Evolutionary conservation across 1,140 invertebrate genomes (phyloP), one percentile per base, ranked within the genome.

Genomic region (Temnothorax curvispinosus): DNA sequence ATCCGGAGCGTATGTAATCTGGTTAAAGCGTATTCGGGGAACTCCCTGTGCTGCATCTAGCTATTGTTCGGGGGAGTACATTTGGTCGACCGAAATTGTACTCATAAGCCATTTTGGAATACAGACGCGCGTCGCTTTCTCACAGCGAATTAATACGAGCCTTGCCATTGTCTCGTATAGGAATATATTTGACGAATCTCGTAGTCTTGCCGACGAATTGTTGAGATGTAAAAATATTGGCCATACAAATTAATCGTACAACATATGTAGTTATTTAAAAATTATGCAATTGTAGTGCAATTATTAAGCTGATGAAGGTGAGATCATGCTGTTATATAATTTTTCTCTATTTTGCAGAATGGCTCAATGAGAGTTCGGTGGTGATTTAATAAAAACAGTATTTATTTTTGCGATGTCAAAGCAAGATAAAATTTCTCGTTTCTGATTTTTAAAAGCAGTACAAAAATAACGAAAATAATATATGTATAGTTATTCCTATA

Each of bases 1-100:
- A 84, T 84, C 67, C 80, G n/a, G 54, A 62, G 80, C 78, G 78
- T 84, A 74, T 75, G 80, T 84, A 84, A 84, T 84, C 80, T 84
- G 69, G 80, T 84, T 84, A 84, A 84, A 75, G 54, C 44, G 80
- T 74, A 82, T 74, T 82, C 67, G 54, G 54, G 47, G 69, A 60
- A 47, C 52, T 75, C 80, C n/a, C 69, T 32, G 65, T 44, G 41
- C 32, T 21, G 52, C 80, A 44, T 82, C 80, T 18, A 84, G 54
- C 69, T 84, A 84, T 84, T 84, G 71, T 84, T 84, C 69, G 18
- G 54, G n/a, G 11, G 54, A 74, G 52, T 84, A 84, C 69, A 50
- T 50, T 75, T 74, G 80, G 54, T 60, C 69, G 80, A 84, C 69
- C 69, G 54, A 84, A 74, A 75, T 41, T 56, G 80, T 50, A 75